Evolutionary conservation across 2,888 invertebrate species (phyloP).

Genomic region (Zhuqinia jingwanae): DNA sequence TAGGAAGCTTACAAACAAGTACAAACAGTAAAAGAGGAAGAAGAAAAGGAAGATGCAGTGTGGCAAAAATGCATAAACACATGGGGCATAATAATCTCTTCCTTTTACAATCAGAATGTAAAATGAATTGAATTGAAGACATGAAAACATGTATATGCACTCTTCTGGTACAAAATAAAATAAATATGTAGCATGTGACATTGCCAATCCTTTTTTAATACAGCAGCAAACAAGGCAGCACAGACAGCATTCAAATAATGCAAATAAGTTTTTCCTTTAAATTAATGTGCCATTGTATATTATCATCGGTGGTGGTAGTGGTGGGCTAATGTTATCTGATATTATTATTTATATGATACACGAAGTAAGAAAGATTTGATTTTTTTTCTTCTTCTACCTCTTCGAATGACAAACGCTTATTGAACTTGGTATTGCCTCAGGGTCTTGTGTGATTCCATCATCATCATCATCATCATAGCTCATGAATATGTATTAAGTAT

Average conservation of each 20-base stretch:
- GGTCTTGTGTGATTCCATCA: not conserved
- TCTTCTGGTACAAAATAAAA: not conserved
- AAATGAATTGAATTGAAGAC: too few relatives aligned
- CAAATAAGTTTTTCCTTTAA: conserved; percentile 31
- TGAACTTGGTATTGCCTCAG: conserved; percentile 42
- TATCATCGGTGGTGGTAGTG: not conserved
- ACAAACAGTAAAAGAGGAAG: conserved; percentile 35
- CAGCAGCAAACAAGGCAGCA: too few relatives aligned
- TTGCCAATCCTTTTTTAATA: conserved; percentile 41
- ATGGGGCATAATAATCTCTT: conserved; percentile 38
- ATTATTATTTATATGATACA: not conserved
- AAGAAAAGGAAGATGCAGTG: not conserved
- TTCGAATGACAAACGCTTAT: conserved; percentile 24
- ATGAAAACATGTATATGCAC: too few relatives aligned
- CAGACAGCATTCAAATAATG: not conserved
- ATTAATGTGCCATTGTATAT: conserved; percentile 39
- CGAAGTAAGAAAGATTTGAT: not conserved
- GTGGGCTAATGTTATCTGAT: not conserved
- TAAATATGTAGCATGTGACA: conserved; percentile 45
- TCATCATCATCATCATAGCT: too few relatives aligned
- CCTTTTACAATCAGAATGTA: not conserved
- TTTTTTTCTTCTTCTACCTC: too few relatives aligned
- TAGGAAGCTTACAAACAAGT: conserved; percentile 46
- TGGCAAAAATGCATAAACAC: not conserved
- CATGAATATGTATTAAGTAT: conserved; percentile 41